These are phyloP conservation scores for Himalopsyche japonica DNA, from an alignment of 2,888 invertebrate genomes.

Conservation along the genomic window DNA sequence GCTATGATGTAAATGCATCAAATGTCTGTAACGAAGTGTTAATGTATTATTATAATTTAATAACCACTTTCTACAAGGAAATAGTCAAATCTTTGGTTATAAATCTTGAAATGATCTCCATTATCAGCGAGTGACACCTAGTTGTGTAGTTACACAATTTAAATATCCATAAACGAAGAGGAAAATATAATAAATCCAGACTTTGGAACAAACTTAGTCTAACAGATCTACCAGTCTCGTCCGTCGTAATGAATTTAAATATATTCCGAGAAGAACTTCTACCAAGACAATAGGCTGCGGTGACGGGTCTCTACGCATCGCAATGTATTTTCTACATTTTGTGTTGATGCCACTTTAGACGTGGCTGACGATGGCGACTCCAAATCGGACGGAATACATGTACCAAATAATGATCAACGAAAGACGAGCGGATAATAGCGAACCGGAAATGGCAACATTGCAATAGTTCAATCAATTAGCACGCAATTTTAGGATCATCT, in stretches of 20 bases:
- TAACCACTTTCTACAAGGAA: no score
- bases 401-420: background rate
- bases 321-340: constrained; percentile 18
- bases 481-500: background rate
- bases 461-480: background rate
- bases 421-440: background rate
- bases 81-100: no score
- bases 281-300: constrained; percentile 33
- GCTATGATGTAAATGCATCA: no score
- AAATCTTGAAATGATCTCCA: no score
- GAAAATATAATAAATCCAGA: background rate
- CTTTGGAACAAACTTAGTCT: constrained; percentile 7
- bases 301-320: constrained; percentile 28
- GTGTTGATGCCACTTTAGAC: background rate
- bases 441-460: background rate
- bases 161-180: background rate
- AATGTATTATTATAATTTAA: no score
- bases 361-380: background rate
- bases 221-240: constrained; percentile 30
- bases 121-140: no score
- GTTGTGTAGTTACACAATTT: no score
- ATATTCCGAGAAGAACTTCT: constrained; percentile 32
- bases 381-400: background rate
- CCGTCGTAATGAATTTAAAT: constrained; percentile 38
- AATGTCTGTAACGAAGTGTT: no score